Conservation (phyloP, 2,797 vertebrate species). For the Sebastiscus tertius region DNA sequence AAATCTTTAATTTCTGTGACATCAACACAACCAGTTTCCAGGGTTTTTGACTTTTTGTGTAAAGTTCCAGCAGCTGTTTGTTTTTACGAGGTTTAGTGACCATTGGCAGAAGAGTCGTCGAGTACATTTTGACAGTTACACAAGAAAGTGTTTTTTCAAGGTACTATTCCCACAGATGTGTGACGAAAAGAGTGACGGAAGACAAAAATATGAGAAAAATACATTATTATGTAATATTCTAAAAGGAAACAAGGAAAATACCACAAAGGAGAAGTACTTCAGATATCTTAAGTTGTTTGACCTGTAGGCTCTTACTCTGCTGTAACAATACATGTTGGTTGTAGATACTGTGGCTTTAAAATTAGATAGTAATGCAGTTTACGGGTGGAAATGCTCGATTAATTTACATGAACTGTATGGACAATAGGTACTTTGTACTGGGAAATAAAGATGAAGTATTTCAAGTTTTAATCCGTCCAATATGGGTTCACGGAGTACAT, state of each 20-base stretch:
- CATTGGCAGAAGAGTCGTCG: neutral
- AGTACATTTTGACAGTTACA: conserved; percentile 1
- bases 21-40: conserved; percentile 41
- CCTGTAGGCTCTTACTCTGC: neutral
- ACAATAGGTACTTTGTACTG: neutral
- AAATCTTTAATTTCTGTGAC: conserved; percentile 18
- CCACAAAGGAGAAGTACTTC: neutral
- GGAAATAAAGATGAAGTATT: neutral
- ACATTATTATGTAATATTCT: neutral
- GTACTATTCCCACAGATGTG: neutral
- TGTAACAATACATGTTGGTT: neutral
- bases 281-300: neutral
- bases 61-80: neutral
- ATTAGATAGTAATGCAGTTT: neutral
- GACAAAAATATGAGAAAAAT: neutral
- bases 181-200: neutral
- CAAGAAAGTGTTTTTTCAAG: neutral
- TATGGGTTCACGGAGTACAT: neutral
- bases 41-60: conserved; percentile 16
- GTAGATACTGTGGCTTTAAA: neutral
- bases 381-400: neutral
- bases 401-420: neutral
- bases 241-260: neutral
- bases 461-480: neutral
- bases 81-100: neutral